These are phyloP conservation scores for Agonopterix alstromeriana DNA, from an alignment of 2,888 invertebrate genomes.

Conservation along the genomic window DNA sequence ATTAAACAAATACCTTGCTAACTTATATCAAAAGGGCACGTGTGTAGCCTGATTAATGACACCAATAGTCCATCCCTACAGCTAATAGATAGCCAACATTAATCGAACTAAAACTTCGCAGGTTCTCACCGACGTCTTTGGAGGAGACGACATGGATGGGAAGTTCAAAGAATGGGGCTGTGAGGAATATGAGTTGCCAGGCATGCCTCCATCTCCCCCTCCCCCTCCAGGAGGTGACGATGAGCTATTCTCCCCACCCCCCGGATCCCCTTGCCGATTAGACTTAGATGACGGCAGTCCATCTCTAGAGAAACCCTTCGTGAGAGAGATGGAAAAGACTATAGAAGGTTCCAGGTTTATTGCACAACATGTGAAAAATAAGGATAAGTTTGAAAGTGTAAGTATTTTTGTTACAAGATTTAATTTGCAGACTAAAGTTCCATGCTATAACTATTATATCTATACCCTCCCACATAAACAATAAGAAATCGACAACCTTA, in stretches of 20 bases:
- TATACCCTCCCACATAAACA: no score
- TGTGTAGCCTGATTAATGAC: no score
- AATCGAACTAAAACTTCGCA: slow-evolving; percentile 36
- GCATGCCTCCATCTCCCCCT: slow-evolving; percentile 82
- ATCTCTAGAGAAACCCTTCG: slow-evolving; percentile 87
- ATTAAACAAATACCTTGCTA: no score
- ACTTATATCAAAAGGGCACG: no score
- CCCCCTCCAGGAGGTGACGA: slow-evolving; percentile 89
- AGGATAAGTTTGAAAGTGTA: slow-evolving; percentile 95
- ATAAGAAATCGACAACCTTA: no score
- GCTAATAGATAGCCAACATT: no score
- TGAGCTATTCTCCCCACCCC: slow-evolving; percentile 89
- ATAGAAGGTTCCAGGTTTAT: slow-evolving; percentile 95
- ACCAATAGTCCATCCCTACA: no score
- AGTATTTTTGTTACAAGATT: slow-evolving; percentile 53
- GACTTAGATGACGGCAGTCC: slow-evolving; percentile 82
- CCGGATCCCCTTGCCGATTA: slow-evolving; percentile 78
- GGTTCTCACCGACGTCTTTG: slow-evolving; percentile 88
- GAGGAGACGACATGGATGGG: slow-evolving; percentile 72
- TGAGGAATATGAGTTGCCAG: slow-evolving; percentile 85
- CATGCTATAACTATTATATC: no score
- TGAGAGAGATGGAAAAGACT: slow-evolving; percentile 93
- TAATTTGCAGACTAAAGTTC: no score
- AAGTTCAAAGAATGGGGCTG: slow-evolving; percentile 73
- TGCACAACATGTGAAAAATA: slow-evolving; percentile 96